Conservation (phyloP, 1,140 invertebrate species). For the Penaeus chinensis region DNA sequence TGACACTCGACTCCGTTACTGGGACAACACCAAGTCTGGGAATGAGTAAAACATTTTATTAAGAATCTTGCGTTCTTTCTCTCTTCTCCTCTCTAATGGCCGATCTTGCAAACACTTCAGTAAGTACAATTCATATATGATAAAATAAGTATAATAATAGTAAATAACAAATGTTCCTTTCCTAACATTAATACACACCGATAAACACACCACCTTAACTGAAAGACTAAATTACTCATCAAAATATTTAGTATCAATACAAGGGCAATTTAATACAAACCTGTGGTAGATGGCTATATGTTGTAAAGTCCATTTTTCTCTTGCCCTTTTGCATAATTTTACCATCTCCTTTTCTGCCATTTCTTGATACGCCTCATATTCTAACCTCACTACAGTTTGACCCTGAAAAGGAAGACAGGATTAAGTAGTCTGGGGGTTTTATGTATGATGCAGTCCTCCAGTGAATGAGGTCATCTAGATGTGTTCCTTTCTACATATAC, state of each 20-base stretch:
- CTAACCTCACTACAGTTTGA: conserved; percentile 82
- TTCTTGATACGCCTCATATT: conserved; percentile 74
- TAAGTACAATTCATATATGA: not conserved
- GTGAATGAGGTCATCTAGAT: no score
- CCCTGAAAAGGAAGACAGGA: conserved; percentile 85
- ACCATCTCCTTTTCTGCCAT: conserved; percentile 88
- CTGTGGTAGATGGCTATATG: conserved; percentile 86
- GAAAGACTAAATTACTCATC: not conserved
- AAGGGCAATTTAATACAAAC: conserved; percentile 61
- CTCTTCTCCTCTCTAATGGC: not conserved
- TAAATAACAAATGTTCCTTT: no score
- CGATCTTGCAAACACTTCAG: no score
- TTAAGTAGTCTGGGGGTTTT: not conserved
- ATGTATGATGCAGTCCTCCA: no score
- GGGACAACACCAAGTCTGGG: conserved; percentile 84
- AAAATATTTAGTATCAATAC: not conserved
- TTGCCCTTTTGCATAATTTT: conserved; percentile 80
- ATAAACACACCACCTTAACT: no score
- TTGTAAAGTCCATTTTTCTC: conserved; percentile 80
- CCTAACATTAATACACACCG: no score
- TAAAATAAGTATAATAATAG: not conserved
- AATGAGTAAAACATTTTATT: conserved; percentile 14
- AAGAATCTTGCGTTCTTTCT: not conserved
- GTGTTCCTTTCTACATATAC: no score
- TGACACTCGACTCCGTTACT: conserved; percentile 86